Evolutionary conservation across 2,888 invertebrate genomes (phyloP), one percentile per base, ranked within the genome.

Genomic region (Sinelater perroti): DNA sequence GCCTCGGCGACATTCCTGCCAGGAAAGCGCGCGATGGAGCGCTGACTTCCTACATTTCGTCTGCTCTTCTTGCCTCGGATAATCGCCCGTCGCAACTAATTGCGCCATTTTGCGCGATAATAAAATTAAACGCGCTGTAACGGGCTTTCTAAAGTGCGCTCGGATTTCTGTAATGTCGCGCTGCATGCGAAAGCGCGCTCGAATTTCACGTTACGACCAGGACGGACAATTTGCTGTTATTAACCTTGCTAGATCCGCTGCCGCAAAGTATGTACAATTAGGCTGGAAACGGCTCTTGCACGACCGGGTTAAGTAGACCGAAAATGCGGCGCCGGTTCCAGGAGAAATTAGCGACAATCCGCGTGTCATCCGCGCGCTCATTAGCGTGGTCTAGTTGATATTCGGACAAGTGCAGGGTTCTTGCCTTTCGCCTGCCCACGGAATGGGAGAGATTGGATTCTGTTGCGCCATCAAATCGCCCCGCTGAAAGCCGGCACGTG

Each of bases 231-330:
- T 38, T 40, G 3, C 40, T 16, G 40, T 51, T 51, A 38, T 40
- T 51, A 40, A 26, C 40, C 8, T 28, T 18, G 2, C 16, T n/a
- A 28, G 36, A 18, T 31, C 35, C 35, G 35, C 35, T 49, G 35
- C 36, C 17, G 26, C 7, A 40, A 40, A 51, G 8, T 13, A 30
- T 51, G 21, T 40, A 40, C 30, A 44, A 52, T 52, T 52, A 52
- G 26, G 26, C 26, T 42, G 33, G 13, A 18, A 38, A 26, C 24
- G n/a, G 38, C 6, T 38, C 38, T 52, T 30, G 42, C 51, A 31
- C 18, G 44, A 52, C 47, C 31, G 14, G 14, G 26, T 36, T 52
- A 51, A 52, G 11, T 33, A 52, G 52, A 52, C 52, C 52, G 52
- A 52, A 52, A 44, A 52, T 31, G 17, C 14, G 17, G 10, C 35